Base-by-base conservation (phyloP, 1,140 invertebrate genomes). In the Aphaenogaster ashmeadi region DNA sequence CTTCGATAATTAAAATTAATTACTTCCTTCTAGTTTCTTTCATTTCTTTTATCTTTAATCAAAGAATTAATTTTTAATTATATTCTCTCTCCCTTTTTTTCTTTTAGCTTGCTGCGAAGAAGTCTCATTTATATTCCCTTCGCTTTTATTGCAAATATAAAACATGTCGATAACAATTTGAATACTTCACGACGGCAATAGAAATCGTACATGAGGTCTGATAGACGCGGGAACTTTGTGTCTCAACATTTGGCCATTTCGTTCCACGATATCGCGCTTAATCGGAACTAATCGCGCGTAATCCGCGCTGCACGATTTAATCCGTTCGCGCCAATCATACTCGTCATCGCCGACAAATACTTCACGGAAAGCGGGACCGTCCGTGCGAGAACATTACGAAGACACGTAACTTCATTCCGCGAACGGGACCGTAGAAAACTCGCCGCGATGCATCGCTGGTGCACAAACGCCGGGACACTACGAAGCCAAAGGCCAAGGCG, bases 401-500 rank as follows among this genome's bases (percentile, higher is more conserved):
- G 58, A 56, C 50, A 36, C 77, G 86, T 71, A 84, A 62, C 27
- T 77, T 58, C 56, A 36, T 90, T 90, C 88, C 72, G 33, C 88
- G 88, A 89, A 90, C 78, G 84, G 85, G 81, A 90, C 79, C n/a
- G 41, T 67, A 72, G 21, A 52, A 33, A n/a, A 67, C 50, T 66
- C 27, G 41, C 38, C 33, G 27, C 47, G 52, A 33, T 62, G 41
- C 36, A 60, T 44, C 38, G 7, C 72, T 60, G 78, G 36, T 60
- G 44, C 77, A 60, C 71, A 47, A 75, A 75, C 52, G 44, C 54
- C 27, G 66, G 21, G 72, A 66, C 38, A 60, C 60, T 36, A 41
- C 77, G 71, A 79, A 88, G 79, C 56, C 86, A 94, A 93, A 94
- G 93, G 93, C 93, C 94, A 94, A 94, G 94, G 93, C 89, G 86